Conservation (phyloP, 2,113 vertebrate genomes). For the Andinoacara biseriatus region DNA sequence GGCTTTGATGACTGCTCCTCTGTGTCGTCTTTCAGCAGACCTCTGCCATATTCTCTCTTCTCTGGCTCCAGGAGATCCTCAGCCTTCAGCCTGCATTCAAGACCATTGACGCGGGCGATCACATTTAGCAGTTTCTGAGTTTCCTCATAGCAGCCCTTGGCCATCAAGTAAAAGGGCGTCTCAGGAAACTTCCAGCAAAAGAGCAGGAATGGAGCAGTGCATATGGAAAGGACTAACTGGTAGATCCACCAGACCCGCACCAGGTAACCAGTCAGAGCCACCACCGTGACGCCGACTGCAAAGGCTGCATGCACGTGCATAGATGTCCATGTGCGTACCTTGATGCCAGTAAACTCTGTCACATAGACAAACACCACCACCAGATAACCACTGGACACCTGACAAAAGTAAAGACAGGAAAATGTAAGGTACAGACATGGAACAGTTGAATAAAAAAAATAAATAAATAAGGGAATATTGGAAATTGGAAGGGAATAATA, state of each 20-base stretch:
- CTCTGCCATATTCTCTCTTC: slow-evolving; percentile 14
- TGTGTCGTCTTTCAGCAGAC: slow-evolving; percentile 41
- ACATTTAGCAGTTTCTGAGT: slow-evolving; percentile 84
- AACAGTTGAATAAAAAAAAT: background rate
- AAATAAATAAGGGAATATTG: too few relatives aligned
- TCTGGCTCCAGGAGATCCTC: slow-evolving; percentile 82
- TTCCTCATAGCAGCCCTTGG: slow-evolving; percentile 84
- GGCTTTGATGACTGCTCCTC: background rate
- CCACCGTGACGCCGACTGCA: slow-evolving; percentile 89
- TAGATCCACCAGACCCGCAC: slow-evolving; percentile 92
- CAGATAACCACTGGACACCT: slow-evolving; percentile 93
- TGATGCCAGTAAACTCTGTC: slow-evolving; percentile 91
- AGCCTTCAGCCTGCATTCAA: slow-evolving; percentile 78
- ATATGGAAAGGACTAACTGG: slow-evolving; percentile 88
- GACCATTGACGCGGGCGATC: slow-evolving; percentile 87
- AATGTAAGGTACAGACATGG: background rate
- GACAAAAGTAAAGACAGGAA: slow-evolving; percentile 3
- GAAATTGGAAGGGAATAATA: background rate
- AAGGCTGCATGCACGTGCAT: slow-evolving; percentile 95
- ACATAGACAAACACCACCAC: slow-evolving; percentile 96
- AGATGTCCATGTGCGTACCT: slow-evolving; percentile 92
- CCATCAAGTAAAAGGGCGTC: slow-evolving; percentile 92
- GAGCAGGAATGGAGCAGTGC: slow-evolving; percentile 88
- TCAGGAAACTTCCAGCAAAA: slow-evolving; percentile 95
- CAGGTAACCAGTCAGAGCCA: slow-evolving; percentile 89